Conservation (phyloP, 2,113 vertebrate genomes). For the Calidris pygmaea region DNA sequence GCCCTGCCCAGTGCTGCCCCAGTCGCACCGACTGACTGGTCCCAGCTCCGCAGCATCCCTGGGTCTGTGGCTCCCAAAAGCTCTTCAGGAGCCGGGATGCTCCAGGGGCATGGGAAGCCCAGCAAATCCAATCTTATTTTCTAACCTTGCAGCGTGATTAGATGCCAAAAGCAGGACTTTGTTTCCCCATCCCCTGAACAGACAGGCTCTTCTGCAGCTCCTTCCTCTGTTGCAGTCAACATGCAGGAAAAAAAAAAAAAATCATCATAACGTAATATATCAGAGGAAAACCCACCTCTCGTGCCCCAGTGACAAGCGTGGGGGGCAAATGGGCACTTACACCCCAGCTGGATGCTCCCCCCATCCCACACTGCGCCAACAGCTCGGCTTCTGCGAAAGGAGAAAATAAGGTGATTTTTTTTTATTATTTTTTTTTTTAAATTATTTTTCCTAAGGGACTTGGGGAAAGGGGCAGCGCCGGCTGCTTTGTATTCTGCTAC, state of each 20-base stretch:
- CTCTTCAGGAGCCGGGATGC: too few relatives aligned
- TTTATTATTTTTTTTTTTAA: too few relatives aligned
- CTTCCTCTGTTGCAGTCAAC: not conserved
- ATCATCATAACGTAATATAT: fast-evolving
- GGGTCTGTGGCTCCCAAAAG: not conserved
- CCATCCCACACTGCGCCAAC: not conserved
- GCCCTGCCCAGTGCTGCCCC: not conserved
- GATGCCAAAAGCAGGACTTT: not conserved
- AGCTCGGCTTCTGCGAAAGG: not conserved
- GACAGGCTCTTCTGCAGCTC: not conserved
- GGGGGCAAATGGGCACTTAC: not conserved
- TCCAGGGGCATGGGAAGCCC: too few relatives aligned
- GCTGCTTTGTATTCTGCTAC: conserved; percentile 22
- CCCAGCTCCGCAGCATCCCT: not conserved
- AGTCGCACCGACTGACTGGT: fast-evolving
- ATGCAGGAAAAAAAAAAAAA: not conserved
- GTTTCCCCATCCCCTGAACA: not conserved
- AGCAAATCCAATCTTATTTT: too few relatives aligned
- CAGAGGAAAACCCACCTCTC: not conserved
- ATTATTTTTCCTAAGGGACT: not conserved
- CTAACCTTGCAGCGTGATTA: not conserved
- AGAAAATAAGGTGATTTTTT: not conserved
- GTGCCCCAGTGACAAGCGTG: not conserved
- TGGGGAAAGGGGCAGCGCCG: not conserved
- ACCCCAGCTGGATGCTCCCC: not conserved